Conservation (phyloP, 2,113 vertebrate genomes). For the human (Homo sapiens) region GRCh38 chr3:39846001-39846500, state of each 20-base stretch:
- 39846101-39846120: no score
- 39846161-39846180: not conserved
- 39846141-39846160: not conserved
- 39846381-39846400: no score
- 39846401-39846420: fast-evolving
- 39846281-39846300: not conserved
- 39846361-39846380: not conserved
- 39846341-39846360: not conserved
- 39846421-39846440: not conserved
- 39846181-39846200: not conserved
- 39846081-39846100: not conserved
- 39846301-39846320: not conserved
- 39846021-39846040: not conserved
- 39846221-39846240: not conserved
- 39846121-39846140: not conserved
- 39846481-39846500: not conserved
- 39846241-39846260: not conserved
- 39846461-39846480: not conserved
- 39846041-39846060: not conserved
- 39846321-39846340: not conserved
- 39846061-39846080: not conserved
- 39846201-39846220: not conserved
- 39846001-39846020: not conserved
- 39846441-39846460: not conserved
- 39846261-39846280: not conserved